phyloP scores from a whole-genome alignment of 2,888 invertebrate species.

The Corbicula japonica region DNA sequence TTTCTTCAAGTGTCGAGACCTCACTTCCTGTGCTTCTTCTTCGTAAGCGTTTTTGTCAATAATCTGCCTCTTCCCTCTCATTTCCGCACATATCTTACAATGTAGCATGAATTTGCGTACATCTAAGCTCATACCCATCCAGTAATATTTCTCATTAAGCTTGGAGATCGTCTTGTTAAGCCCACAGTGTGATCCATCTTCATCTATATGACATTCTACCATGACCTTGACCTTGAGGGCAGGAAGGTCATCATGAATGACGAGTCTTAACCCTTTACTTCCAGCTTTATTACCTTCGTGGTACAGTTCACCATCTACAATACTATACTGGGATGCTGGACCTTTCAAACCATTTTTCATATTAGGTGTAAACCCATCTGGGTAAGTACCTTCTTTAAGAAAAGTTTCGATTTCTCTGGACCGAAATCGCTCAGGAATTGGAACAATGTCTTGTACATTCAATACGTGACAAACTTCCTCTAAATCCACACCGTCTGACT shows the following conservation, averaged over 20 bases:
- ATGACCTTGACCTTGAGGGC: slow-evolving; percentile 60
- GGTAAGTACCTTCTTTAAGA: slow-evolving; percentile 42
- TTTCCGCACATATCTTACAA: slow-evolving; percentile 48
- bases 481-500: slow-evolving; percentile 42
- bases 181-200: slow-evolving; percentile 57
- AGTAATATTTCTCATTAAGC: slow-evolving; percentile 48
- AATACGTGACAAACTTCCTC: slow-evolving; percentile 60
- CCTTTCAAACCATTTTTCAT: slow-evolving; percentile 53
- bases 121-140: slow-evolving; percentile 55
- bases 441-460: slow-evolving; percentile 59
- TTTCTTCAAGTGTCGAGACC: slow-evolving; percentile 9
- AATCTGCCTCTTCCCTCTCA: slow-evolving; percentile 31
- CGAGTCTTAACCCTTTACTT: slow-evolving; percentile 38
- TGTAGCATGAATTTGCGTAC: slow-evolving; percentile 54
- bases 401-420: slow-evolving; percentile 59
- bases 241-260: slow-evolving; percentile 62
- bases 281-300: slow-evolving; percentile 53
- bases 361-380: slow-evolving; percentile 50
- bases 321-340: slow-evolving; percentile 53
- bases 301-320: slow-evolving; percentile 54
- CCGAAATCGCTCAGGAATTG: slow-evolving; percentile 55
- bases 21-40: slow-evolving; percentile 39
- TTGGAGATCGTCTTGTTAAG: slow-evolving; percentile 51
- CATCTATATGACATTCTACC: slow-evolving; percentile 61
- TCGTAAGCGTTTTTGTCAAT: slow-evolving; percentile 22